Evolutionary conservation across 2,797 vertebrate genomes (phyloP), one percentile per base, ranked within the genome.

Genomic region (Enteromius thamalakanensis): DNA sequence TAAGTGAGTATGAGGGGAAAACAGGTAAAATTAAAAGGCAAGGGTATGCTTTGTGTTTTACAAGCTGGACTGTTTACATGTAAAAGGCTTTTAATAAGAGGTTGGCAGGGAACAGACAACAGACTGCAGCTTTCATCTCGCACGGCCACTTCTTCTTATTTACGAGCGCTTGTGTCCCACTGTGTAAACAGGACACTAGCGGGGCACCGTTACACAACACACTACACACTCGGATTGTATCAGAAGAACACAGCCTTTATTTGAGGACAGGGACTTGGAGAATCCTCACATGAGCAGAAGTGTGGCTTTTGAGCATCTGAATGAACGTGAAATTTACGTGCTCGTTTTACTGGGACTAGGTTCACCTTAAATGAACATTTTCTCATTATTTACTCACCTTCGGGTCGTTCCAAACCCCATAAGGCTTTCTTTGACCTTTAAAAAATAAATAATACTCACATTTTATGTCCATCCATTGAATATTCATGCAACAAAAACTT

Each of bases 61-160:
- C 91, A 92, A 92, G 91, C 87, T 84, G 87, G 74, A 90, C 85
- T 93, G 92, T 94, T 94, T 94, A 92, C 84, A 88, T 90, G 90
- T 92, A 91, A 94, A 92, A 93, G 93, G 91, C 88, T 92, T 89
- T 91, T 93, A 95, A 91, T 93, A 93, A 94, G 91, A 92, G 85
- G 90, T 89, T 90, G 89, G 84, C 80, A 87, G 91, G 91, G 85
- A 91, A 81, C 81, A 88, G 81, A 62, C 58, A 87, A 89, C 89
- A 85, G 89, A 88, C 89, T 86, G 90, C 92, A 91, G 64, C 90
- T 95, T 95, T 93, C 93, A 94, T 94, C 93, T 94, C 82, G 89
- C 90, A 91, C 92, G 90, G 88, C 85, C 87, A 85, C 87, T 90
- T 86, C 90, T 82, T 89, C 71, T 90, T 92, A 93, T 94, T 94